phyloP scores from a whole-genome alignment of 2,797 vertebrate species.

The Geotrypetes seraphini region DNA sequence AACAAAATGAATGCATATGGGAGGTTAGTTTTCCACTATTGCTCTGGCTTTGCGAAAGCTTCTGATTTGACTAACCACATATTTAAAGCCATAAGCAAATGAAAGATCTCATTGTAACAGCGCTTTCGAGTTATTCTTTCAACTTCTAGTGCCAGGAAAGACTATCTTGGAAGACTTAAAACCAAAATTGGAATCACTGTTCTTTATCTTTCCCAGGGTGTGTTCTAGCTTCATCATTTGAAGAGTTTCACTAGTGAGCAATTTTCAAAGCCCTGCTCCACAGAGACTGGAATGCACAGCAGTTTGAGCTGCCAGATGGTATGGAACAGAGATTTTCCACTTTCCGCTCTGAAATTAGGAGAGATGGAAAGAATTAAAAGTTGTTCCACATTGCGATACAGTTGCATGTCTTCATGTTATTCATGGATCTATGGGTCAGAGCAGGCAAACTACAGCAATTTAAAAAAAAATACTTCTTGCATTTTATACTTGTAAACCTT shows the following conservation, averaged over 20 bases:
- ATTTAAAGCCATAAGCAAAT: conserved; percentile 20
- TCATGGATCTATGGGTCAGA: neutral
- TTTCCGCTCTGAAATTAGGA: conserved; percentile 20
- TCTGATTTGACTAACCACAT: conserved; percentile 3
- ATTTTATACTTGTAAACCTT: too few relatives aligned
- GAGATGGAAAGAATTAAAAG: conserved; percentile 9
- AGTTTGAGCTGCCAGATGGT: conserved; percentile 26
- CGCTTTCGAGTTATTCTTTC: too few relatives aligned
- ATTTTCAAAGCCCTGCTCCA: conserved; percentile 5
- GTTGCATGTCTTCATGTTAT: conserved; percentile 1
- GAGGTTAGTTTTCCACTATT: conserved; percentile 4
- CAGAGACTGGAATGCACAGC: conserved; percentile 1
- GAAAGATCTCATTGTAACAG: conserved; percentile 20
- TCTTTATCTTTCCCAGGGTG: conserved; percentile 13
- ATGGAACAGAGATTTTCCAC: conserved; percentile 26
- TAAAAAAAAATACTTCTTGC: too few relatives aligned
- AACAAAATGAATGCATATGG: conserved; percentile 17
- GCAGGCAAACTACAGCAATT: neutral
- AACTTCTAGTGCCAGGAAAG: too few relatives aligned
- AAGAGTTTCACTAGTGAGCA: conserved; percentile 15
- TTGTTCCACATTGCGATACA: neutral
- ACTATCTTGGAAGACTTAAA: conserved; percentile 5
- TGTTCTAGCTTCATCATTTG: conserved; percentile 1
- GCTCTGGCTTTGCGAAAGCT: conserved; percentile 11
- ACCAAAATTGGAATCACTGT: conserved; percentile 18